phyloP scores from a whole-genome alignment of 2,113 vertebrate species.

The Dicentrarchus labrax region DNA sequence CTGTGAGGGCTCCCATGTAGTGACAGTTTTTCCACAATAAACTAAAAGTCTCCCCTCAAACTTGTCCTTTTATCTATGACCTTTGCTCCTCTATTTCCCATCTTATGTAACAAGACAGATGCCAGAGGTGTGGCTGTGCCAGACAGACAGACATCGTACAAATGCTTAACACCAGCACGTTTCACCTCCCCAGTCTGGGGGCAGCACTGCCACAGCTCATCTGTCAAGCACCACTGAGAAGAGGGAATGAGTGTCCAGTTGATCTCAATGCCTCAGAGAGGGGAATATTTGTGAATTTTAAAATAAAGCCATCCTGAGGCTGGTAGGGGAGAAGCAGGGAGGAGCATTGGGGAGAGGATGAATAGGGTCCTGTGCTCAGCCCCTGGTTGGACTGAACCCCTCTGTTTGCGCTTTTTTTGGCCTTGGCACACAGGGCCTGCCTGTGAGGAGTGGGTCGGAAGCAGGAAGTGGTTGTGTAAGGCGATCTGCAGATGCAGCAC shows the following conservation, averaged over 20 bases:
- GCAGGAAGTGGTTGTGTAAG: conserved; percentile 89
- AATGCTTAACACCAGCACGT: conserved; percentile 43
- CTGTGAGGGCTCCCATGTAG: conserved; percentile 12
- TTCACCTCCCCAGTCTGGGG: conserved; percentile 44
- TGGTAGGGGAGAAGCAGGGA: conserved; percentile 67
- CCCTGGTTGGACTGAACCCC: conserved; percentile 84
- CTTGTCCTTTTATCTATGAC: conserved; percentile 37
- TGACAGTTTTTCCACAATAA: conserved; percentile 35
- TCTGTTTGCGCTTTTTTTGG: conserved; percentile 85
- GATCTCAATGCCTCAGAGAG: conserved; percentile 62
- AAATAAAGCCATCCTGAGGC: conserved; percentile 80
- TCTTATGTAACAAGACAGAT: conserved; percentile 43
- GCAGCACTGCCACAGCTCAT: conserved; percentile 51
- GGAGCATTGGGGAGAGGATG: conserved; percentile 80
- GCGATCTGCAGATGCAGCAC: conserved; percentile 84
- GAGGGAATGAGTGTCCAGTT: conserved; percentile 61
- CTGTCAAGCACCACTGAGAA: conserved; percentile 53
- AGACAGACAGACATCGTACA: conserved; percentile 48
- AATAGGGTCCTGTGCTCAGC: conserved; percentile 87
- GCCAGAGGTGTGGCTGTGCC: conserved; percentile 32
- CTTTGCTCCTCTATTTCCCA: conserved; percentile 24
- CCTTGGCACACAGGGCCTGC: conserved; percentile 81
- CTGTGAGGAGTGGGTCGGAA: conserved; percentile 86
- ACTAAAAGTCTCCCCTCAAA: conserved; percentile 8
- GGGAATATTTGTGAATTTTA: conserved; percentile 80